A percentile compares a stretch with the other conserved stretches of the same genome.
Conservation (phyloP, 2,113 vertebrate species). For the Oreochromis niloticus region DNA sequence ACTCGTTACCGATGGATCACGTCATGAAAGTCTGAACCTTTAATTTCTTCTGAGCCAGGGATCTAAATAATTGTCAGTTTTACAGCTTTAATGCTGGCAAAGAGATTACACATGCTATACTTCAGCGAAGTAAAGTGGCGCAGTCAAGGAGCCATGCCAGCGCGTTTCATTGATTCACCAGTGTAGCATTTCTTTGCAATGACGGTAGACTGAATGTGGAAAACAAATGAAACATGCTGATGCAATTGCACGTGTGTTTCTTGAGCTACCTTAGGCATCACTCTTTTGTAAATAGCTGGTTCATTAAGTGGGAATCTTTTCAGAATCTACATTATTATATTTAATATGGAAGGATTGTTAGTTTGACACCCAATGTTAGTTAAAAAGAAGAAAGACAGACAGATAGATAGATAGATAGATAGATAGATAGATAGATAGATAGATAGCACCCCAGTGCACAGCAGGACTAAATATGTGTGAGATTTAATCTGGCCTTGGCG, state of each 20-base stretch:
- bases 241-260: background rate
- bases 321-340: background rate
- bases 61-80: background rate
- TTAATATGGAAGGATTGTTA: background rate
- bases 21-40: background rate
- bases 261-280: background rate
- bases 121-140: background rate
- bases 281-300: background rate
- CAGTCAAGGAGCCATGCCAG: background rate
- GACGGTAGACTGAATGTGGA: background rate
- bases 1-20: background rate
- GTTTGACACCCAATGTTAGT: background rate
- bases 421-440: constrained; percentile 8
- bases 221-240: background rate
- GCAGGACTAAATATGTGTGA: constrained; percentile 76
- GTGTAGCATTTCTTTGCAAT: background rate
- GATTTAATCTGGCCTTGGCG: constrained; percentile 84
- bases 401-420: background rate
- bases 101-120: background rate
- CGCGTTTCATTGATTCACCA: background rate
- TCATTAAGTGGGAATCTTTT: background rate
- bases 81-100: background rate
- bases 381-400: background rate
- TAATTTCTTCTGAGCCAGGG: background rate
- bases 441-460: constrained; percentile 29